Percentiles rank a stretch among this genome's conserved stretches.
These are phyloP conservation scores for Orthonychiurus folsomi DNA, from an alignment of 2,888 invertebrate species.

Conservation along the genomic window DNA sequence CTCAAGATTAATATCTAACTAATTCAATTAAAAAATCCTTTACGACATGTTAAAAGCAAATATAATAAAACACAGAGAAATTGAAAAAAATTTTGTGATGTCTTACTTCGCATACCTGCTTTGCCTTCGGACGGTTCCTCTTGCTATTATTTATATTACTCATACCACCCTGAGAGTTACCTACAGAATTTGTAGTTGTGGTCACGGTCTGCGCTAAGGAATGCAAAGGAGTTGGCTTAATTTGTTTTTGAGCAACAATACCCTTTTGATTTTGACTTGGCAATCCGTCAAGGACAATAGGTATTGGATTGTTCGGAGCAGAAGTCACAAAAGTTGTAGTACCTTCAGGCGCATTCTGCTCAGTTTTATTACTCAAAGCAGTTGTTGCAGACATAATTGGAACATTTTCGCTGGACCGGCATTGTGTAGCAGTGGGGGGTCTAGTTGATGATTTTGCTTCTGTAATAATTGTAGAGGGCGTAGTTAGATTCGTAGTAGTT, in stretches of 20 bases:
- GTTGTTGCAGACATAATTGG: too few species aligned
- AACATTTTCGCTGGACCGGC: not conserved
- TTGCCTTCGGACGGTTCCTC: conserved; percentile 28
- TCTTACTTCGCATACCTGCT: conserved; percentile 31
- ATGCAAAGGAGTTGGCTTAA: not conserved
- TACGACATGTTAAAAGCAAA: too few species aligned
- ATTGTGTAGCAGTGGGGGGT: not conserved
- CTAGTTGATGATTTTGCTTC: not conserved
- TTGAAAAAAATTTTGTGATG: not conserved
- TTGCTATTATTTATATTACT: conserved; percentile 2
- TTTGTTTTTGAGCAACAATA: not conserved
- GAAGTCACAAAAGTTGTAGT: not conserved
- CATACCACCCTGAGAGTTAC: not conserved
- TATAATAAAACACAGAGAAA: too few species aligned
- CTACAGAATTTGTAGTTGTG: not conserved
- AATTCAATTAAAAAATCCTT: not conserved
- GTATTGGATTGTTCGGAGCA: not conserved
- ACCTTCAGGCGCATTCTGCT: too few species aligned
- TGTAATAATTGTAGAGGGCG: not conserved
- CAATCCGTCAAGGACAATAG: not conserved
- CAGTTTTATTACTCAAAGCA: too few species aligned
- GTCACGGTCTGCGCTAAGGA: not conserved
- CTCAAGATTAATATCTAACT: not conserved
- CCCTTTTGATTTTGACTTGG: not conserved
- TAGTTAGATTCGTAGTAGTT: not conserved